A percentile compares a stretch with the other conserved stretches of the same genome.
phyloP scores from a whole-genome alignment of 2,797 vertebrate genomes.

The Helostoma temminkii region DNA sequence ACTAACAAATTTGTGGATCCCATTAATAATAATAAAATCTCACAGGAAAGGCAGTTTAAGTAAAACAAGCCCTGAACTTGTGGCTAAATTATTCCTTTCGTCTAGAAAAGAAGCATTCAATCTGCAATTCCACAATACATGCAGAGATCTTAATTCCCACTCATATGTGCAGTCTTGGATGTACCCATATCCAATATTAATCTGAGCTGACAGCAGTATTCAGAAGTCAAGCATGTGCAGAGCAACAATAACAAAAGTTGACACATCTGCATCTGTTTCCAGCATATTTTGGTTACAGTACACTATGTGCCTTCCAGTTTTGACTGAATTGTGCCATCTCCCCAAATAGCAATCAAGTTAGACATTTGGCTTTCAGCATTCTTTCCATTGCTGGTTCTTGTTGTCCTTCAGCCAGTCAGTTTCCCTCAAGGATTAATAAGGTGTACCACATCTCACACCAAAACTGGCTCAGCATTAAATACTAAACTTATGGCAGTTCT shows the following conservation, averaged over 20 bases:
- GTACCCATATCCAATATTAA: slow-evolving; percentile 34
- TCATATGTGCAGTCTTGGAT: slow-evolving; percentile 40
- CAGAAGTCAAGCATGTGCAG: slow-evolving; percentile 21
- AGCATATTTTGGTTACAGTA: slow-evolving; percentile 43
- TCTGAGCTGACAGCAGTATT: slow-evolving; percentile 46
- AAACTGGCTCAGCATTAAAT: slow-evolving; percentile 25
- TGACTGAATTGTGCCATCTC: slow-evolving; percentile 41
- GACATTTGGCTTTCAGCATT: slow-evolving; percentile 40
- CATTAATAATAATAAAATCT: not conserved
- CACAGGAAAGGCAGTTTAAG: slow-evolving; percentile 12
- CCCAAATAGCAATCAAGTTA: slow-evolving; percentile 49
- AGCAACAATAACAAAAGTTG: slow-evolving; percentile 36
- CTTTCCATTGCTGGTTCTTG: slow-evolving; percentile 35
- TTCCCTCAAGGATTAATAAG: slow-evolving; percentile 48
- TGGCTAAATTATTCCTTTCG: slow-evolving; percentile 39
- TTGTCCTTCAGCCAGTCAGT: slow-evolving; percentile 53
- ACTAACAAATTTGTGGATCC: not conserved
- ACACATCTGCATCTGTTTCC: slow-evolving; percentile 43
- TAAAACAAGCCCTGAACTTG: slow-evolving; percentile 24
- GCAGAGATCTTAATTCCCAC: slow-evolving; percentile 44
- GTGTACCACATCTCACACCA: slow-evolving; percentile 40
- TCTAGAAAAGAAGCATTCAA: slow-evolving; percentile 26
- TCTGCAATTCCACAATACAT: slow-evolving; percentile 16
- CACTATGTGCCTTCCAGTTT: slow-evolving; percentile 36
- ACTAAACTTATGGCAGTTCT: slow-evolving; percentile 28